Evolutionary conservation across 2,113 vertebrate species (phyloP).

Genomic region (Sminthopsis crassicaudata): DNA sequence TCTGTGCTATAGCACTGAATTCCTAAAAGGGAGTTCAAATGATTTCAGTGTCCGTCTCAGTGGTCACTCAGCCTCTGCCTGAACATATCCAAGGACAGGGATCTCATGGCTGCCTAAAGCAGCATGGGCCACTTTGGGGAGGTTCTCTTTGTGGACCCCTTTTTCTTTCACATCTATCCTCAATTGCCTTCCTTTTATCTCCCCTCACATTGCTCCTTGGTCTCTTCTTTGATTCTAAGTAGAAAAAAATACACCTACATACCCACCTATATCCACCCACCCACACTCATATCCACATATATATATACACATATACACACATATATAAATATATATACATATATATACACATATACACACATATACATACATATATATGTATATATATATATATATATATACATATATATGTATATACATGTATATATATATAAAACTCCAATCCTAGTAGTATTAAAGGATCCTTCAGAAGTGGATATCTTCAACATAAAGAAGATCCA

Average conservation of each 20-base stretch:
- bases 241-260: not conserved
- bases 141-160: not conserved
- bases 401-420: too few species aligned
- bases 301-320: too few species aligned
- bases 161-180: not conserved
- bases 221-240: not conserved
- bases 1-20: not conserved
- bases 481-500: too few species aligned
- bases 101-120: accelerated
- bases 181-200: not conserved
- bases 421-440: too few species aligned
- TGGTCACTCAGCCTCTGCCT: not conserved
- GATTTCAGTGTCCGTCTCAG: not conserved
- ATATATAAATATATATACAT: too few species aligned
- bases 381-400: too few species aligned
- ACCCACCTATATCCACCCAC: too few species aligned
- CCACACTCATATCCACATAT: too few species aligned
- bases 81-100: not conserved
- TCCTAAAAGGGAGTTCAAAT: not conserved
- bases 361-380: too few species aligned
- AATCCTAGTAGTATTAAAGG: too few species aligned
- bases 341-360: too few species aligned
- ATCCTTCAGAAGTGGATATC: too few species aligned
- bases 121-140: not conserved
- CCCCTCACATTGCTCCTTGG: not conserved